Evolutionary conservation across 2,113 vertebrate genomes (phyloP), one percentile per base, ranked within the genome.

Genomic region (Tympanuchus pallidicinctus): DNA sequence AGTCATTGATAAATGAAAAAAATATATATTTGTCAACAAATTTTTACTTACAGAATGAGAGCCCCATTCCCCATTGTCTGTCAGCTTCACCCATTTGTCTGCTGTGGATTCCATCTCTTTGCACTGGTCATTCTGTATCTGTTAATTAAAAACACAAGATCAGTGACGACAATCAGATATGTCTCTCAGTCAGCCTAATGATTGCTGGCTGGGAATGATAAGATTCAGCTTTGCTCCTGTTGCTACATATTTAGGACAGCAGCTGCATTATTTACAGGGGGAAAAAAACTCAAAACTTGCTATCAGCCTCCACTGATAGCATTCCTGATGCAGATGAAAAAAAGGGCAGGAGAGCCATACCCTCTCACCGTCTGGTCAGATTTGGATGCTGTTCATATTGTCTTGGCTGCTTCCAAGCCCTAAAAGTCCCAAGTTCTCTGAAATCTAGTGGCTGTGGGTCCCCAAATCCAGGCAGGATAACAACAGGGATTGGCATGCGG

Each of bases 121-220:
- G 96, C 99, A 99, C 94, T 99, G 99, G 92, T 99, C 99, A 69
- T 99, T 99, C 95, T 99, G 99, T 95, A 99, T 99, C 99, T 99
- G 97, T 89, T 19, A 76, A 92, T 82, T 32, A 90, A 96, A 97
- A 94, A 89, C 63, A 97, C 30, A 74, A 92, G 70, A 77, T 94
- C 56, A 95, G 78, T 47, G 24, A 71, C 5, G 43, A 48, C 65
- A 56, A 27, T 88, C 47, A 93, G 59, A 36, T 18, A 20, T 16
- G 67, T 54, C n/a, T 47, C 25, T 42, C 61, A 61, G 27, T 30
- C 43, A 74, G 50, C 5, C 11, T 12, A 80, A 70, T 24, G 8
- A 66, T 9, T 67, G 32, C 56, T 73, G 67, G 13, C 36, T 66
- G 43, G 24, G n/a, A 84, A 86, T 27, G 2, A 21, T 6, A 78